phyloP scores from a whole-genome alignment of 2,113 vertebrate genomes.

The Amblyopsis rosae region DNA sequence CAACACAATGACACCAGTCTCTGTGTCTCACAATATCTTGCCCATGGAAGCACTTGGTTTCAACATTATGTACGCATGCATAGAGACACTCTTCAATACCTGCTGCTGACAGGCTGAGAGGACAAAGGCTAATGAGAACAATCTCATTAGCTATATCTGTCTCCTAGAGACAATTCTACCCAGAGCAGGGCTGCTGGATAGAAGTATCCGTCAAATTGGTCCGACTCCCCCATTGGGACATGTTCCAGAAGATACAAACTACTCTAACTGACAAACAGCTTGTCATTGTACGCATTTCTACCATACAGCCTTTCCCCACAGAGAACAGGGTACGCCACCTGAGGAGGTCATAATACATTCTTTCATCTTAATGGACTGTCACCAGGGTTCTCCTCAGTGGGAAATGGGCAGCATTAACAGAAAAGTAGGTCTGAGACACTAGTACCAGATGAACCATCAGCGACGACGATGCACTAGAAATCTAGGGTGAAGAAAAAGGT shows the following conservation, averaged over 20 bases:
- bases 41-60: constrained; percentile 5
- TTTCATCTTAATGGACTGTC: constrained; percentile 52
- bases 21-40: constrained; percentile 14
- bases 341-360: constrained; percentile 27
- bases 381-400: constrained; percentile 33
- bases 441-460: neutral
- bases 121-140: constrained; percentile 64
- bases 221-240: constrained; percentile 11
- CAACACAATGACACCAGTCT: constrained; percentile 2
- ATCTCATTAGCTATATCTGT: constrained; percentile 57
- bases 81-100: constrained; percentile 8
- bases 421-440: constrained; percentile 27
- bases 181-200: constrained; percentile 42
- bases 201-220: constrained; percentile 58
- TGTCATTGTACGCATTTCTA: constrained; percentile 42
- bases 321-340: constrained; percentile 29
- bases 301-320: constrained; percentile 40
- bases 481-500: too few species aligned
- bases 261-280: constrained; percentile 44
- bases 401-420: constrained; percentile 26
- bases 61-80: neutral
- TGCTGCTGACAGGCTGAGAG: constrained; percentile 36
- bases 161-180: constrained; percentile 34
- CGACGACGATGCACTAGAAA: too few species aligned
- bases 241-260: constrained; percentile 34